These are phyloP conservation scores for Grammomys dolichurus DNA, from an alignment of 2,113 vertebrate genomes.

Conservation along the genomic window DNA sequence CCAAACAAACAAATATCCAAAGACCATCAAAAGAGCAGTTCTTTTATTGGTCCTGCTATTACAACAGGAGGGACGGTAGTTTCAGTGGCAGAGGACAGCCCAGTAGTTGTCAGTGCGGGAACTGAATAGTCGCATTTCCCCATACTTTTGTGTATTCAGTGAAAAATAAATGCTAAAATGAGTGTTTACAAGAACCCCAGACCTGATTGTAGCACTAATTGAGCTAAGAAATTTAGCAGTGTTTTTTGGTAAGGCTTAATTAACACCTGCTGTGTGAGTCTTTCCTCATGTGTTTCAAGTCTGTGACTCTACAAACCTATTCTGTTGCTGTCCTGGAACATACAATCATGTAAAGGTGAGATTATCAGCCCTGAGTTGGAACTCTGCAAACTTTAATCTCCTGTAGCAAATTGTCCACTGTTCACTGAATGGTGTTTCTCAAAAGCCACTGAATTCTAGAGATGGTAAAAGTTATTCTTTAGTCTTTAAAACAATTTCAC, in stretches of 20 bases:
- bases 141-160: background rate
- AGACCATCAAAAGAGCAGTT: background rate
- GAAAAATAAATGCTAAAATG: background rate
- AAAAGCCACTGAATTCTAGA: conserved; percentile 17
- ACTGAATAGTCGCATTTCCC: background rate
- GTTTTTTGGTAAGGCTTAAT: background rate
- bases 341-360: background rate
- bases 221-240: background rate
- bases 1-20: background rate
- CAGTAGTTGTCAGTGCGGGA: background rate
- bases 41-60: background rate
- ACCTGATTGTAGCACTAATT: background rate
- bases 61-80: background rate
- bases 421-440: background rate
- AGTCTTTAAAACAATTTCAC: background rate
- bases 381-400: background rate
- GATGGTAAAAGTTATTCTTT: background rate
- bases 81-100: background rate
- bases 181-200: background rate
- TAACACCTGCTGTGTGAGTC: background rate
- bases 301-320: background rate
- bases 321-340: background rate
- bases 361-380: background rate
- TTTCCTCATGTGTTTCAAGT: background rate
- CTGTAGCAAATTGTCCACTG: background rate